These are phyloP conservation scores for Diarsia rubi DNA, from an alignment of 2,888 invertebrate species.

Conservation along the genomic window DNA sequence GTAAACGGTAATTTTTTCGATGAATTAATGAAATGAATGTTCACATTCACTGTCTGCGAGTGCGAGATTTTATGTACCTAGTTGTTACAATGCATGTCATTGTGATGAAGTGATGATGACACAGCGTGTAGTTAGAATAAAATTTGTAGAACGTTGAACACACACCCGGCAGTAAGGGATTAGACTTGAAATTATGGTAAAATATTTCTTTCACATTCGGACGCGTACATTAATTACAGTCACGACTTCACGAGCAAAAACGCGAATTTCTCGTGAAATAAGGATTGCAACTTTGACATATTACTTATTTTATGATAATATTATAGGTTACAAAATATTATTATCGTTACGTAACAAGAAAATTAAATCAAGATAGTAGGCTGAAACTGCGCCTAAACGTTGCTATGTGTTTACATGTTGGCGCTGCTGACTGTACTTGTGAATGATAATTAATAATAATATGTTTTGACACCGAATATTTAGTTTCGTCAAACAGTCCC, in stretches of 20 bases:
- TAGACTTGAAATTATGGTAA: background rate
- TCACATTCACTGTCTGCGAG: background rate
- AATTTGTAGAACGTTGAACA: background rate
- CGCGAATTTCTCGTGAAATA: no score
- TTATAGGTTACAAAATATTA: no score
- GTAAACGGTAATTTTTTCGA: background rate
- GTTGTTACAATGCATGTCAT: no score
- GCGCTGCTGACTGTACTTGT: no score
- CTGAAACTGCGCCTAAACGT: no score
- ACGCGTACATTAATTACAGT: background rate
- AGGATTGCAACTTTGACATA: no score
- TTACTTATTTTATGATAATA: no score
- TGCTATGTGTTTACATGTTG: no score
- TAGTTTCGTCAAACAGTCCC: background rate
- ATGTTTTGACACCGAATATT: background rate
- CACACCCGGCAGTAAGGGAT: background rate
- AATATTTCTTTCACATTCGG: background rate
- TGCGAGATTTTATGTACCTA: background rate
- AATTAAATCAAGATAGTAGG: no score
- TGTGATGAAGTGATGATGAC: no score
- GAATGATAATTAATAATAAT: background rate
- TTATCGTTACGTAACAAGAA: no score
- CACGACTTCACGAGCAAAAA: no score
- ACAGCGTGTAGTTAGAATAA: background rate
- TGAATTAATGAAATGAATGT: background rate